These are phyloP conservation scores for Hypselothyrea guttata DNA, from an alignment of 2,888 invertebrate genomes.

Conservation along the genomic window DNA sequence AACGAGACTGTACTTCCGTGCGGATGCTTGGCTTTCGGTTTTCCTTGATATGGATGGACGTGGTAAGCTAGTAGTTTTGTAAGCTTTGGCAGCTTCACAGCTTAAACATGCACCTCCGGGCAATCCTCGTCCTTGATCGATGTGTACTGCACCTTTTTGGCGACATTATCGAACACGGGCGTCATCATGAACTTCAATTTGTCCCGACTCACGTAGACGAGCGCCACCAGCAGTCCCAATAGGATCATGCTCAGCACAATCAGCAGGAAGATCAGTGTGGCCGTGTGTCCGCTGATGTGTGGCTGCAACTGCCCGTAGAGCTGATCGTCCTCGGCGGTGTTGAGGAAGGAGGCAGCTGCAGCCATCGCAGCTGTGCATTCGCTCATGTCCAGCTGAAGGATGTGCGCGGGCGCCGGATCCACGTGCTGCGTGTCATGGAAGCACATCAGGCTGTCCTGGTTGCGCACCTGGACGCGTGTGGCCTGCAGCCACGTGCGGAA, in stretches of 20 bases:
- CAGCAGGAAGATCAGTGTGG: slow-evolving; percentile 83
- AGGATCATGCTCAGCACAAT: slow-evolving; percentile 84
- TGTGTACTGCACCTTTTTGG: slow-evolving; percentile 88
- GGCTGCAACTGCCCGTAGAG: slow-evolving; percentile 57
- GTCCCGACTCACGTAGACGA: slow-evolving; percentile 86
- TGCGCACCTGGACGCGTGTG: slow-evolving; percentile 85
- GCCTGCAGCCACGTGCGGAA: slow-evolving; percentile 86
- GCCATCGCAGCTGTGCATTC: slow-evolving; percentile 77
- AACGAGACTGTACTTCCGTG: slow-evolving; percentile 28
- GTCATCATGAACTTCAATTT: slow-evolving; percentile 84
- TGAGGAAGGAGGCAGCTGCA: slow-evolving; percentile 76
- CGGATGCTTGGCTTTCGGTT: slow-evolving; percentile 15
- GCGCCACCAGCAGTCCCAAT: slow-evolving; percentile 84
- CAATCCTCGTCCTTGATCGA: slow-evolving; percentile 86
- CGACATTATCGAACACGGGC: slow-evolving; percentile 86
- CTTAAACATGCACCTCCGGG: slow-evolving; percentile 82
- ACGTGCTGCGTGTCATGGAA: slow-evolving; percentile 69
- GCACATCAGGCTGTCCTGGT: slow-evolving; percentile 84
- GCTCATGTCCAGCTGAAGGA: slow-evolving; percentile 74
- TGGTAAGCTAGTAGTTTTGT: slow-evolving; percentile 16
- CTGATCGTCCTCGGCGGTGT: slow-evolving; percentile 68
- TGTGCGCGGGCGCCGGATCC: slow-evolving; percentile 71
- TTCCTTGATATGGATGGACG: slow-evolving; percentile 45
- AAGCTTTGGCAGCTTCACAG: slow-evolving; percentile 3
- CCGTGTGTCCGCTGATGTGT: slow-evolving; percentile 79